Base-by-base conservation (phyloP, 2,888 invertebrate species). In the Agonopterix alstromeriana region DNA sequence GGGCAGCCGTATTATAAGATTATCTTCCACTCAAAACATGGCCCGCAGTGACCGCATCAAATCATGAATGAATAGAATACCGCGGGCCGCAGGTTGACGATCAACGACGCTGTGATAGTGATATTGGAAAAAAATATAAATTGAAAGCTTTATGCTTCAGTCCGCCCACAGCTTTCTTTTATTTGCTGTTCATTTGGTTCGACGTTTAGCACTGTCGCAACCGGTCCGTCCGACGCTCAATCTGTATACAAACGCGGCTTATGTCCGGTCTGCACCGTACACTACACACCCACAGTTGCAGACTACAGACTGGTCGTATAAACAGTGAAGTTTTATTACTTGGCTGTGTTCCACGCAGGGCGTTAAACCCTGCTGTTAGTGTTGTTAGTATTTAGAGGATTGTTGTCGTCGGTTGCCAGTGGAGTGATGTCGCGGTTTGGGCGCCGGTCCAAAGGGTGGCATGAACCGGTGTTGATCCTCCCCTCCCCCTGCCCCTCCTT, bases 291-390 rank as follows among this genome's bases (percentile, higher is more conserved):
- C 73, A 75, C 71, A 68, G 70, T 72, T 73, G 75, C 71, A 68
- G 70, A 71, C 69, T 74, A 77, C 77, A 70, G 78, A 79, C 76
- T 79, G 70, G 72, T 69, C 76, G 73, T 82, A 81, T 79, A 82
- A 85, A 86, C 87, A 85, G 27, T 82, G 76, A 81, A 81, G 81
- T 84, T 86, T 87, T 86, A 87, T 86, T 82, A 83, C 80, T 87
- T 87, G 87, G 87, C 87, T 77, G 71, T 77, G 82, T 83, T 87
- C 87, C 87, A 87, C 82, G 81, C 80, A 76, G 77, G 73, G 72
- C 76, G 78, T 82, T 81, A 80, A 83, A 77, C 79, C 78, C 73
- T 70, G 73, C 75, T 73, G 73, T 70, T 62, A 61, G 72, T 27
- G 78, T 77, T 65, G 70, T 27, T 70, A 65, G 77, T 81, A 76